Evolutionary conservation across 2,797 vertebrate genomes (phyloP).

Genomic region (Ctenosaura bakeri): DNA sequence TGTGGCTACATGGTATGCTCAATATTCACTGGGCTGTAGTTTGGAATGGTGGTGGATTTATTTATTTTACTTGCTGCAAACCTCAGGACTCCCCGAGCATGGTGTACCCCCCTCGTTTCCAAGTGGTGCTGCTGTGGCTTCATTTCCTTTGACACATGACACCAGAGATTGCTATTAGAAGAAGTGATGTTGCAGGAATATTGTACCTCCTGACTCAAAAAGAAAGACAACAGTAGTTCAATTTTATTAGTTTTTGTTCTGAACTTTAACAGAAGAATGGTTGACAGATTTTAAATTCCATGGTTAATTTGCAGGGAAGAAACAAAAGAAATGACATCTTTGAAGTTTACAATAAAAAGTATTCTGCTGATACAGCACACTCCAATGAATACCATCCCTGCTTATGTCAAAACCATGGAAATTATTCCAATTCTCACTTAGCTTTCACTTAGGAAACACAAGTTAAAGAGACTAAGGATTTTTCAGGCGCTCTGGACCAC

Average conservation of each 20-base stretch:
- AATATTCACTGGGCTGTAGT: not conserved
- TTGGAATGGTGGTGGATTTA: not conserved
- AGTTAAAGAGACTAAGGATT: not conserved
- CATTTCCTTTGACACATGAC: not conserved
- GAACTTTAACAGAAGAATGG: constrained; percentile 15
- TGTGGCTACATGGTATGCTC: not conserved
- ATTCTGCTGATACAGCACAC: constrained; percentile 39
- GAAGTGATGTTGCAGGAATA: not conserved
- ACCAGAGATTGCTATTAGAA: not conserved
- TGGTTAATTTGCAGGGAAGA: not conserved
- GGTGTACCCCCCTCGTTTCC: not conserved
- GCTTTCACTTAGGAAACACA: not conserved
- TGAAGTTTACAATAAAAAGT: constrained; percentile 22
- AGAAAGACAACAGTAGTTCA: not conserved
- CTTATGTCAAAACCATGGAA: not conserved
- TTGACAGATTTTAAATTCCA: constrained; percentile 18
- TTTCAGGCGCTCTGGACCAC: not conserved
- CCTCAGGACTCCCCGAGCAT: not conserved
- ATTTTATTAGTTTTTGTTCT: constrained; percentile 30
- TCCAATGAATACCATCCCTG: not conserved
- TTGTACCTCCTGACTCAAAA: not conserved
- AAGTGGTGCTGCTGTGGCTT: not conserved
- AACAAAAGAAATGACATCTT: not conserved
- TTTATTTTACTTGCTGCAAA: not conserved
- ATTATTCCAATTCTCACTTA: not conserved